Conservation (phyloP, 1,140 invertebrate species). For the Trichonephila inaurata region DNA sequence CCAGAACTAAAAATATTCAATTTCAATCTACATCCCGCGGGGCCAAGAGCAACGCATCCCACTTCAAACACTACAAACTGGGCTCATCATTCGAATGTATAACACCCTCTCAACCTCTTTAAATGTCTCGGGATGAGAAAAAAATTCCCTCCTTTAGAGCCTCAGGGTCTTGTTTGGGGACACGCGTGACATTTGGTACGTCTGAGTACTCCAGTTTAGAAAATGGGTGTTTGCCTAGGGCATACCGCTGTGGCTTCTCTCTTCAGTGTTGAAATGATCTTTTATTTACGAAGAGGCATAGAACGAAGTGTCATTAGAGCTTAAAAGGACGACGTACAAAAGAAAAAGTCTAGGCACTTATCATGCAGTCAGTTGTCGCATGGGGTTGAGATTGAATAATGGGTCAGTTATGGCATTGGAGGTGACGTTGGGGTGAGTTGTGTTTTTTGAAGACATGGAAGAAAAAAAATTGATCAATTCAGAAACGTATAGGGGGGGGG, state of each 20-base stretch:
- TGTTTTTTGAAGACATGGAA: too few species aligned
- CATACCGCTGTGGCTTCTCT: not conserved
- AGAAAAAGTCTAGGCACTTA: slow-evolving; percentile 4
- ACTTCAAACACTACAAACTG: slow-evolving; percentile 63
- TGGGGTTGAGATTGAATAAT: slow-evolving; percentile 1
- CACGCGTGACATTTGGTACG: slow-evolving; percentile 45
- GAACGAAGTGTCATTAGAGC: not conserved
- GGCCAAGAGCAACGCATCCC: not conserved
- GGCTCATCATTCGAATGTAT: slow-evolving; percentile 58
- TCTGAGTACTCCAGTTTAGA: slow-evolving; percentile 12
- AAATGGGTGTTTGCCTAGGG: slow-evolving; percentile 62
- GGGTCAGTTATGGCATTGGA: not conserved
- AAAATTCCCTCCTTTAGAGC: not conserved
- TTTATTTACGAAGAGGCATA: slow-evolving; percentile 50
- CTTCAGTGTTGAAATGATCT: slow-evolving; percentile 50
- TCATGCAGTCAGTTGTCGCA: not conserved
- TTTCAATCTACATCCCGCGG: not conserved
- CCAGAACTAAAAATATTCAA: slow-evolving; percentile 35
- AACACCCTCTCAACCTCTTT: slow-evolving; percentile 63
- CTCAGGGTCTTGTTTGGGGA: slow-evolving; percentile 54
- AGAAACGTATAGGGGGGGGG: too few species aligned
- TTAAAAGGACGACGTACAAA: not conserved
- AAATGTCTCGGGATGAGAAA: not conserved
- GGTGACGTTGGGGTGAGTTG: too few species aligned
- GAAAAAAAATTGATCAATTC: too few species aligned